phyloP scores from a whole-genome alignment of 2,888 invertebrate genomes.

The Theretra japonica region DNA sequence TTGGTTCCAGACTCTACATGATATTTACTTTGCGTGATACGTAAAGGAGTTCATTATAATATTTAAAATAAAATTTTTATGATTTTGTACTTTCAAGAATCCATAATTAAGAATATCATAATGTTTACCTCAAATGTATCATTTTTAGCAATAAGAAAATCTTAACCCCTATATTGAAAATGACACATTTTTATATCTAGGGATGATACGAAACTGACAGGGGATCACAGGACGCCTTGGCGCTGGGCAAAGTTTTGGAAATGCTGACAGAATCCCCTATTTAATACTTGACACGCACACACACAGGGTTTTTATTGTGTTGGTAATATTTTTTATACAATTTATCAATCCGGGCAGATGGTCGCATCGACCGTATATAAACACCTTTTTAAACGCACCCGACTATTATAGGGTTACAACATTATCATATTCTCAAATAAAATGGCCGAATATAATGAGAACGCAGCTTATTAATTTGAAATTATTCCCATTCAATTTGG shows the following conservation, averaged over 20 bases:
- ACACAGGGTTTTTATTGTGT: slow-evolving; percentile 53
- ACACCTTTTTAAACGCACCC: slow-evolving; percentile 79
- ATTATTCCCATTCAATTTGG: slow-evolving; percentile 30
- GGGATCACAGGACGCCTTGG: slow-evolving; percentile 37
- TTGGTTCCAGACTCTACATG: background rate
- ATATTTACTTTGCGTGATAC: too few species aligned
- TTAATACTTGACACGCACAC: slow-evolving; percentile 52
- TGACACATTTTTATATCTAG: background rate
- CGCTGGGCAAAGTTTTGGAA: slow-evolving; percentile 40
- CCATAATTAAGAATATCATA: too few species aligned
- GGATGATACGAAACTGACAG: background rate
- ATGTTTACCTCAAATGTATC: too few species aligned
- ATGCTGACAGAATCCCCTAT: slow-evolving; percentile 50
- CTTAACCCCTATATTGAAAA: background rate
- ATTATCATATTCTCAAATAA: slow-evolving; percentile 73
- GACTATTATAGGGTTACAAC: slow-evolving; percentile 76
- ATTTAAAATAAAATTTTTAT: too few species aligned
- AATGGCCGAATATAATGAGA: slow-evolving; percentile 57
- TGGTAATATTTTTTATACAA: slow-evolving; percentile 76
- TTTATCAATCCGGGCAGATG: slow-evolving; percentile 83
- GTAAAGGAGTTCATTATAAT: too few species aligned
- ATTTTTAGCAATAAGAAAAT: background rate
- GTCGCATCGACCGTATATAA: slow-evolving; percentile 66
- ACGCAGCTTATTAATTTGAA: slow-evolving; percentile 17
- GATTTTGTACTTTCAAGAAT: too few species aligned